These are phyloP conservation scores for Bombus haemorrhoidalis DNA, from an alignment of 1,140 invertebrate species.

Conservation along the genomic window DNA sequence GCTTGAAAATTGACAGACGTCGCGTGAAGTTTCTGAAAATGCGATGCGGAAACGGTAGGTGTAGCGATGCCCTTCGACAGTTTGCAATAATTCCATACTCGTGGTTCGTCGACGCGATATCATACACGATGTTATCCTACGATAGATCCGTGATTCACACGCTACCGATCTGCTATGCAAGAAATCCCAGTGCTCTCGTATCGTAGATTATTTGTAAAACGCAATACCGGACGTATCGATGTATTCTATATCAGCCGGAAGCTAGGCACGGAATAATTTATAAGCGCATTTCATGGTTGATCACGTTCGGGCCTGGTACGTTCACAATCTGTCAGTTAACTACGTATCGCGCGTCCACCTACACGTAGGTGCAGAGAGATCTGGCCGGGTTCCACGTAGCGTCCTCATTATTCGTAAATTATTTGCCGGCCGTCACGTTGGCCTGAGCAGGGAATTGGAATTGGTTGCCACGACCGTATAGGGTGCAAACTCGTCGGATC, in stretches of 20 bases:
- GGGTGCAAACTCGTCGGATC: conserved; percentile 52
- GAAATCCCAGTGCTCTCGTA: neutral
- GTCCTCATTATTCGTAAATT: conserved; percentile 69
- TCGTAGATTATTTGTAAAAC: conserved; percentile 27
- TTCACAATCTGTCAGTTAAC: conserved; percentile 59
- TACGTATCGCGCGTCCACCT: conserved; percentile 29
- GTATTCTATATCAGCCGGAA: conserved; percentile 34
- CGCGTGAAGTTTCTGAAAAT: conserved; percentile 28
- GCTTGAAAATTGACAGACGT: conserved; percentile 42
- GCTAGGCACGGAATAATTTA: conserved; percentile 51
- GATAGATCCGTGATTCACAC: neutral
- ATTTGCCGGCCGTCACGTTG: conserved; percentile 64
- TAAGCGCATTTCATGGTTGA: conserved; percentile 60
- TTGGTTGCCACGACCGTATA: conserved; percentile 55
- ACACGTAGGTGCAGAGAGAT: conserved; percentile 11
- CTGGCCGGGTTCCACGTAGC: conserved; percentile 56
- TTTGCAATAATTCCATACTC: neutral
- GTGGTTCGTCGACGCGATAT: neutral
- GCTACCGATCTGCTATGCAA: too few species aligned
- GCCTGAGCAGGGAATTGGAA: conserved; percentile 52
- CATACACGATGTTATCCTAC: neutral
- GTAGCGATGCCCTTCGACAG: neutral
- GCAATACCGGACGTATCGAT: neutral
- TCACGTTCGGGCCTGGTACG: conserved; percentile 55
- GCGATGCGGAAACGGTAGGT: neutral